Conservation (phyloP, 1,140 invertebrate genomes). For the Dendroctonus valens region DNA sequence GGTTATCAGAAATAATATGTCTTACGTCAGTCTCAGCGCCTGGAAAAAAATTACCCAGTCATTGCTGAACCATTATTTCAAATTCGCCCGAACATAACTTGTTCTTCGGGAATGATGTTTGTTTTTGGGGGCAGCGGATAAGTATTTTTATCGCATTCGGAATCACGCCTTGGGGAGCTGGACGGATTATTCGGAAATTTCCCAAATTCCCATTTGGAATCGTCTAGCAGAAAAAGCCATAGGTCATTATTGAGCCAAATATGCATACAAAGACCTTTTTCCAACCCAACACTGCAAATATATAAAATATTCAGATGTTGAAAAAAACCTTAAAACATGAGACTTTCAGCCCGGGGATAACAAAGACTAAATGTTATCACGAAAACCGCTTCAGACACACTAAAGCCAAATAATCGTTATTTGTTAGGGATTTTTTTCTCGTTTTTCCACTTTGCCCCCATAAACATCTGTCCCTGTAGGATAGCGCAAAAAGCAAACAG, state of each 20-base stretch:
- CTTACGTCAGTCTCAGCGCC: slow-evolving; percentile 16
- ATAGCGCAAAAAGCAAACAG: slow-evolving; percentile 2
- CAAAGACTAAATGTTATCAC: slow-evolving; percentile 14
- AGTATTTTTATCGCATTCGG: slow-evolving; percentile 19
- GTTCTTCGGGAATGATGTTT: slow-evolving; percentile 9
- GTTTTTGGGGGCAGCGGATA: slow-evolving; percentile 8
- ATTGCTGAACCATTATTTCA: slow-evolving; percentile 13
- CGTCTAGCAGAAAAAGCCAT: neutral
- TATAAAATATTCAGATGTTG: neutral
- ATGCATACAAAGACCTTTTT: no score
- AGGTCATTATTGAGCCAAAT: neutral
- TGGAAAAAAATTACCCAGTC: slow-evolving; percentile 17
- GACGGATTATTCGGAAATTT: neutral
- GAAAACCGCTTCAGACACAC: slow-evolving; percentile 24
- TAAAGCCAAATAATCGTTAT: slow-evolving; percentile 24
- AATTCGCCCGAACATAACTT: slow-evolving; percentile 16
- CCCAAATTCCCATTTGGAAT: neutral
- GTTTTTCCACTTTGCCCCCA: slow-evolving; percentile 11
- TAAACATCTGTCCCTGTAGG: slow-evolving; percentile 22
- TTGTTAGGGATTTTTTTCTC: slow-evolving; percentile 15
- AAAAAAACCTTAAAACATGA: neutral
- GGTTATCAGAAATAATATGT: slow-evolving; percentile 23
- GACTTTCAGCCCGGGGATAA: neutral
- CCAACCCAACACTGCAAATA: neutral
- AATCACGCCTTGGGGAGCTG: slow-evolving; percentile 7